Evolutionary conservation across 2,797 vertebrate genomes (phyloP), one percentile per base, ranked within the genome.

Genomic region (Eospalax fontanierii): DNA sequence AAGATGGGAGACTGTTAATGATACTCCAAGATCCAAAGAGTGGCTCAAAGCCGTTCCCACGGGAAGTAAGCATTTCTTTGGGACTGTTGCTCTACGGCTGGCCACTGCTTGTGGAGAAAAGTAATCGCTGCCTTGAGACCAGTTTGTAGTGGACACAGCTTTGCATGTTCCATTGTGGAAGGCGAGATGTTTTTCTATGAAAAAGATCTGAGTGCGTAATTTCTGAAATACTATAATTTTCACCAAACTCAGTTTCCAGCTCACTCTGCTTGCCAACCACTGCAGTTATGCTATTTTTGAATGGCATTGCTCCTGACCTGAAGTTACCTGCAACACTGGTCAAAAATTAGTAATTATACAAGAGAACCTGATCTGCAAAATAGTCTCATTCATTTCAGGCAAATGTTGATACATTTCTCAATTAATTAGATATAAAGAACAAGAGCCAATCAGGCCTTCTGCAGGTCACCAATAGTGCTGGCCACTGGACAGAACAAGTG

Each of bases 151-250:
- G 96, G 95, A 96, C 92, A 96, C 89, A 96, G 90, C 74, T 97
- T 98, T 95, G 96, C 97, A 97, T 98, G 93, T 98, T 98, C 98
- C 98, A 97, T 90, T 98, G 98, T 63, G 98, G 98, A 98, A 98
- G 96, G 98, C 95, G 91, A 98, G 98, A 98, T 98, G 98, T 98
- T 99, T 98, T 99, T 98, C 98, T 98, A 98, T 97, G 98, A 98
- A 98, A 98, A 98, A 98, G 98, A 99, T 98, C 98, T 98, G 98
- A 98, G 97, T 68, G 95, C 97, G 66, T 98, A 98, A 98, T 98
- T 98, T 98, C 97, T 98, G 94, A 98, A 98, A 98, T 98, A 97
- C 98, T 98, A 98, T 98, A 99, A 99, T 99, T 99, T 99, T 98
- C 98, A 98, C 98, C 98, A 96, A 98, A 99, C 96, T 98, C 97